Percentiles rank a stretch among this genome's conserved stretches.
Evolutionary conservation across 2,797 vertebrate species (phyloP).

Genomic region (Apogon hyalosoma): DNA sequence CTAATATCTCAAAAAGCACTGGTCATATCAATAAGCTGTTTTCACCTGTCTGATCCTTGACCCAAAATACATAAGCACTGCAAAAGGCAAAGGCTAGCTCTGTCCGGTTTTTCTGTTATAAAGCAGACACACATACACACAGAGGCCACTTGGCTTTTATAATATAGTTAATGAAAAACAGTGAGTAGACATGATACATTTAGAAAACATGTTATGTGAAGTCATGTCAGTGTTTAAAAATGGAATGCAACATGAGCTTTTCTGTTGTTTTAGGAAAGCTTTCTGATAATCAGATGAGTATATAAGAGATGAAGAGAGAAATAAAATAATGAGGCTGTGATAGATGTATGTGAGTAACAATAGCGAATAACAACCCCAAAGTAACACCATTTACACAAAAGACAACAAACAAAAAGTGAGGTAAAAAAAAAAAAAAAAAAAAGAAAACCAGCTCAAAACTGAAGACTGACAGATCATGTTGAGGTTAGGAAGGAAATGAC

Average conservation of each 20-base stretch:
- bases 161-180: neutral
- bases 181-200: neutral
- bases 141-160: too few relatives aligned
- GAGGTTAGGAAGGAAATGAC: conserved; percentile 65
- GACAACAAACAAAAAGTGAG: conserved; percentile 51
- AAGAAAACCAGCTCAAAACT: conserved; percentile 53
- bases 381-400: neutral
- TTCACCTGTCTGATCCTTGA: too few relatives aligned
- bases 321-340: neutral
- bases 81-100: too few relatives aligned
- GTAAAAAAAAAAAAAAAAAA: conserved; percentile 15
- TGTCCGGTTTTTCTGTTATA: too few relatives aligned
- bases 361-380: conserved; percentile 19
- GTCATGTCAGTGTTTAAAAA: too few relatives aligned
- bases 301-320: neutral
- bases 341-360: conserved; percentile 7
- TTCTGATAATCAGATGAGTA: conserved; percentile 5
- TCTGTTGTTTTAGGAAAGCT: neutral
- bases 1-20: too few relatives aligned
- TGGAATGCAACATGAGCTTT: neutral
- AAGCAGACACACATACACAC: too few relatives aligned
- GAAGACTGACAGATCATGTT: conserved; percentile 60
- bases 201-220: neutral
- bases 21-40: too few relatives aligned
- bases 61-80: too few relatives aligned